Percentiles rank a stretch among this genome's conserved stretches.
Conservation (phyloP, 2,113 vertebrate species). For the Spilogale gracilis region DNA sequence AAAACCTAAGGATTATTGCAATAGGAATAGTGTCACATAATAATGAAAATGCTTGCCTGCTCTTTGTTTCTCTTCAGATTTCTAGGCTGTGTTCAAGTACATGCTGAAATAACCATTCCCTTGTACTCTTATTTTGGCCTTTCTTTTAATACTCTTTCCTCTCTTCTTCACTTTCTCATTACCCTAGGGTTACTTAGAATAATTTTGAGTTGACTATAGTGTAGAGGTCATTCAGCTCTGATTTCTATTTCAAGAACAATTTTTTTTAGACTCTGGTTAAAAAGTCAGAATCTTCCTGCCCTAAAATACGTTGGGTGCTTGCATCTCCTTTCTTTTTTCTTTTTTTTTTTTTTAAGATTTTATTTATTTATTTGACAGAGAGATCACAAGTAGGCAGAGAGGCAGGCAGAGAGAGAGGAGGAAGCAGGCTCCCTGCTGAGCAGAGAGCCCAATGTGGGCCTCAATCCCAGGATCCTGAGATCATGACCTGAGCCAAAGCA, state of each 20-base stretch:
- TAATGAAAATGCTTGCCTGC: neutral
- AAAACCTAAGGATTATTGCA: neutral
- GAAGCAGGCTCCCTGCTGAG: too few relatives aligned
- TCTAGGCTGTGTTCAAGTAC: neutral
- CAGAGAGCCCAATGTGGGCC: too few relatives aligned
- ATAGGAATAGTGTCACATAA: neutral
- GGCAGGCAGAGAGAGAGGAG: too few relatives aligned
- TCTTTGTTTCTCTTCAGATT: neutral
- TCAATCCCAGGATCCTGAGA: too few relatives aligned
- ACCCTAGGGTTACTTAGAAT: neutral
- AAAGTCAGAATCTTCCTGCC: neutral
- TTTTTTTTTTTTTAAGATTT: neutral
- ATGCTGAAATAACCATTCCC: neutral
- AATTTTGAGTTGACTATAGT: neutral
- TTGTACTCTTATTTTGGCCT: neutral
- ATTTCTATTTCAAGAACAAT: slow-evolving; percentile 22
- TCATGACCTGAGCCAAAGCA: too few relatives aligned
- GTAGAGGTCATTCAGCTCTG: neutral
- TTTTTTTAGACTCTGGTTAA: neutral
- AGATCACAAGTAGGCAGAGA: too few relatives aligned
- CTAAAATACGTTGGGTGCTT: neutral
- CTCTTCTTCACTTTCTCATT: neutral
- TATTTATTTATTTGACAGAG: too few relatives aligned
- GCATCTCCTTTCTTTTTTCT: neutral
- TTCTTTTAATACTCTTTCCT: neutral